Conservation (phyloP, 1,140 invertebrate species). For the Cheumatopsyche charites region DNA sequence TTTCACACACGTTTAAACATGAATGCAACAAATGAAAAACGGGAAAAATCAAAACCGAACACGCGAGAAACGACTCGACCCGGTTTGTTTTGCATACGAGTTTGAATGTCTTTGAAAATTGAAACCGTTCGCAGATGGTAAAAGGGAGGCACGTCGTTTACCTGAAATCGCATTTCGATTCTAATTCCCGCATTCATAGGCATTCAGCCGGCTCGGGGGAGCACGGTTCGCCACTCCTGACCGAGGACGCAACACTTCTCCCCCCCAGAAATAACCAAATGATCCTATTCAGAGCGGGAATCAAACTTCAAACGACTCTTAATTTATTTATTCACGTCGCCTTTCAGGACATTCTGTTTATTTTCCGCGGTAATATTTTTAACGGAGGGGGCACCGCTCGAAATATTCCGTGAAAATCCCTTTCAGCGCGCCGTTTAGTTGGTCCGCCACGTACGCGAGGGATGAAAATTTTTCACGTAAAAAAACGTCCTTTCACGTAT, state of each 20-base stretch:
- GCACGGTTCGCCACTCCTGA: not conserved
- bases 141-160: constrained; percentile 40
- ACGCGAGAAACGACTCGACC: too few species aligned
- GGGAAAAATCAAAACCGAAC: too few species aligned
- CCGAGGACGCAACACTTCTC: constrained; percentile 37
- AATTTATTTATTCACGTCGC: constrained; percentile 48
- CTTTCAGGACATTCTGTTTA: constrained; percentile 36
- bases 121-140: too few species aligned
- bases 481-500: not conserved
- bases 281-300: constrained; percentile 46
- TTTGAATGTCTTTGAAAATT: too few species aligned
- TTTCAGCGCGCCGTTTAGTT: constrained; percentile 14
- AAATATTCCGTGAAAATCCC: constrained; percentile 7
- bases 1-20: too few species aligned
- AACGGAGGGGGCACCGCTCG: not conserved
- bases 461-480: not conserved
- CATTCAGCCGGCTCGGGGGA: constrained; percentile 32
- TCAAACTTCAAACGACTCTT: constrained; percentile 48
- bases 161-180: constrained; percentile 46
- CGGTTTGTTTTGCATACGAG: too few species aligned
- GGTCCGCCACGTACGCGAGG: not conserved
- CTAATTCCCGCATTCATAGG: constrained; percentile 48
- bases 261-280: constrained; percentile 45
- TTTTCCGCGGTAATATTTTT: constrained; percentile 34
- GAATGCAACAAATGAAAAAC: too few species aligned